Evolutionary conservation across 35 echinoderm and acorn worm species (phyloP), one percentile per base, ranked within the genome.

Genomic region (Chiridota heheva): DNA sequence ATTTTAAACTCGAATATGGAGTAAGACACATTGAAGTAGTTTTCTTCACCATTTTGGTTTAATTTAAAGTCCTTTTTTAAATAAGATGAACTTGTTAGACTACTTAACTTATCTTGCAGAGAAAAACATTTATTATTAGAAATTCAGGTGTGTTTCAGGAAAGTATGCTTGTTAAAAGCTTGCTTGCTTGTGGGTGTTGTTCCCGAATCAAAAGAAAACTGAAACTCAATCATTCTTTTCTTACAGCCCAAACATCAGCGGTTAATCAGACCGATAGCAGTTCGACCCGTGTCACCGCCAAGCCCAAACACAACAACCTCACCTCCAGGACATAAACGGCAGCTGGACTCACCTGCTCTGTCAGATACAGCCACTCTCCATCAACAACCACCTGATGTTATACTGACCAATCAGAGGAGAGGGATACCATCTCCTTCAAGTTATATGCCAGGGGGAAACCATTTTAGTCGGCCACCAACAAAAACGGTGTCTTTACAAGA

Each of bases 401-500:
- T 83, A 28, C 48, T 83, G 44, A 70, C 81, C 27, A 83, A 83
- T 62, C 81, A 83, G 65, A 49, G 81, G 43, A 70, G 81, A 29
- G 81, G 67, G 7, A 77, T 77, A 25, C 31, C 73, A 32, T 77
- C 73, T 30, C 73, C 73, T 40, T 58, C 55, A 26, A 40, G 73
- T 55, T 77, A 31, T 35, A 77, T 60, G 55, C 48, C 64, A 36
- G 37, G 45, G 3, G 45, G 81, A 8, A 69, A 59, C 36, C 67
- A 83, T 40, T 83, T 83, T 31, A 39, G 67, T 2, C 22, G 67
- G 58, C 81, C 81, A 13, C 81, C 81, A 38, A 71, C 67, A 44
- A 83, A 83, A 72, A 37, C 81, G 31, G 64, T 70, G 24, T 83
- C 81, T 18, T 48, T 83, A 24, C 81, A 83, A 71, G 81, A 83